Conservation (phyloP, 2,113 vertebrate genomes). For the Passer domesticus region DNA sequence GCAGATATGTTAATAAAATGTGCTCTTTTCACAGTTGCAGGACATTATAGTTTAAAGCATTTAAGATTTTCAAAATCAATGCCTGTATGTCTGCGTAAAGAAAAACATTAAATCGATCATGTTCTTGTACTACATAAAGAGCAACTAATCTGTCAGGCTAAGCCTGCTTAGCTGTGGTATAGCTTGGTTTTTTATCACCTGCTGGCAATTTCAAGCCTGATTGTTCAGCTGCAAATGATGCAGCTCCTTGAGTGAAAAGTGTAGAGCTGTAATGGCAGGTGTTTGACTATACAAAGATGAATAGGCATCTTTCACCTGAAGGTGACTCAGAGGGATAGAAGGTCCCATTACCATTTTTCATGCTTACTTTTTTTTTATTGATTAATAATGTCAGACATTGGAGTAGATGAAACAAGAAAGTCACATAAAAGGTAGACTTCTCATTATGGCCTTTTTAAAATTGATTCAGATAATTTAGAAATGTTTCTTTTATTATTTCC, state of each 20-base stretch:
- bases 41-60: neutral
- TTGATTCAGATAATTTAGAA: neutral
- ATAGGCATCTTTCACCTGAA: neutral
- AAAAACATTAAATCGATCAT: neutral
- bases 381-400: neutral
- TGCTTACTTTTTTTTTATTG: neutral
- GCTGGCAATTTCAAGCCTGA: neutral
- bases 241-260: neutral
- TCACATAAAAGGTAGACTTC: neutral
- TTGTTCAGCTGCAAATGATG: neutral
- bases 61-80: neutral
- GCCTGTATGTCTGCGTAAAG: neutral
- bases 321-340: neutral
- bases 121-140: neutral
- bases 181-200: neutral
- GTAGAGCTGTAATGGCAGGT: neutral
- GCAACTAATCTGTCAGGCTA: neutral
- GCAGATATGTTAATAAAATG: neutral
- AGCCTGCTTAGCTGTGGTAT: neutral
- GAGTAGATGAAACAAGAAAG: neutral
- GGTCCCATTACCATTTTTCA: neutral
- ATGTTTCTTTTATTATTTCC: neutral
- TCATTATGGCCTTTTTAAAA: neutral
- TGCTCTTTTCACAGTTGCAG: neutral
- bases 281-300: neutral